A percentile compares a stretch with the other conserved stretches of the same genome.
These are phyloP conservation scores for Drosophila cracens DNA, from an alignment of 2,888 invertebrate species.

Conservation along the genomic window DNA sequence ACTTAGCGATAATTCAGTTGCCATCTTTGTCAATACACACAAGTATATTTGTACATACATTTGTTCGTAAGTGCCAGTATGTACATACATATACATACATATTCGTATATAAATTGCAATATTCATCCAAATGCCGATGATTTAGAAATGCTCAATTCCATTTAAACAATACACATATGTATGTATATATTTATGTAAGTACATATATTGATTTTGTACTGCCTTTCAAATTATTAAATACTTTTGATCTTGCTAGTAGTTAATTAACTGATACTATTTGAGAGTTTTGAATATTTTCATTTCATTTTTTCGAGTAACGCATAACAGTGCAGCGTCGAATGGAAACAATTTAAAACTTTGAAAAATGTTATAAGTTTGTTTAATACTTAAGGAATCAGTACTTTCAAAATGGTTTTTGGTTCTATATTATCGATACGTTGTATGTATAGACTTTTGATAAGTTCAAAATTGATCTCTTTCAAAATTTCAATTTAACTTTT, in stretches of 20 bases:
- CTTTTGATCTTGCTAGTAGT: neutral
- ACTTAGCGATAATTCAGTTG: slow-evolving; percentile 3
- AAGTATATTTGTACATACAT: slow-evolving; percentile 1
- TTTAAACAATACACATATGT: slow-evolving; percentile 35
- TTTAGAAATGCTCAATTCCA: slow-evolving; percentile 48
- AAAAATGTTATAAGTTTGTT: neutral
- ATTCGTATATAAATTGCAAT: slow-evolving; percentile 24
- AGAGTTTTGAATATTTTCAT: neutral
- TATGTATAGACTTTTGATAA: neutral
- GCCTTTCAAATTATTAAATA: slow-evolving; percentile 7
- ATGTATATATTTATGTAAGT: neutral
- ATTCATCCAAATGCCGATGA: slow-evolving; percentile 3
- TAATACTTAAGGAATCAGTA: slow-evolving; percentile 4
- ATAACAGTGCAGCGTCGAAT: neutral
- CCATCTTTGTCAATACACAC: slow-evolving; percentile 10
- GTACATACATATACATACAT: slow-evolving; percentile 12
- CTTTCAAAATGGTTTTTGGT: slow-evolving; percentile 21
- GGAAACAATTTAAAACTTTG: slow-evolving; percentile 5
- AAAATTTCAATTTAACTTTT: neutral
- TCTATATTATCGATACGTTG: slow-evolving; percentile 10
- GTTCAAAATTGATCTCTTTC: slow-evolving; percentile 5
- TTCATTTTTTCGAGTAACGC: neutral
- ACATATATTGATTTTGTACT: slow-evolving; percentile 31
- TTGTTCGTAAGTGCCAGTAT: slow-evolving; percentile 8
- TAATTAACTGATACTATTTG: neutral